phyloP scores from a whole-genome alignment of 2,888 invertebrate genomes.

The Hirtodrosophila trivittata region DNA sequence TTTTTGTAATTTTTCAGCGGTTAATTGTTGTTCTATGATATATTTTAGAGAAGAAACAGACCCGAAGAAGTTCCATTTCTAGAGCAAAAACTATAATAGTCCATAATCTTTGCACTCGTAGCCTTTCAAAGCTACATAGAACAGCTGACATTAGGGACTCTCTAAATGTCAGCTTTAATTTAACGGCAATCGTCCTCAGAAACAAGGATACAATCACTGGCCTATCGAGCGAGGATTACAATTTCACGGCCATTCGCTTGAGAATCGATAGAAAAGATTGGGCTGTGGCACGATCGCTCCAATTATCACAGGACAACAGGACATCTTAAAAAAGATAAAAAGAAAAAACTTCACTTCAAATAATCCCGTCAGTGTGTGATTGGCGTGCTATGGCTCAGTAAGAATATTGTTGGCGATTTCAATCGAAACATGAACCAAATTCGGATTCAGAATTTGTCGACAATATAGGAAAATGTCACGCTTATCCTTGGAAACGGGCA shows the following conservation, averaged over 20 bases:
- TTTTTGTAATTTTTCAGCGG: constrained; percentile 52
- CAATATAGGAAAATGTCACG: constrained; percentile 82
- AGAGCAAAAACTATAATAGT: too few species aligned
- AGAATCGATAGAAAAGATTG: constrained; percentile 11
- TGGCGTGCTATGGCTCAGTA: constrained; percentile 69
- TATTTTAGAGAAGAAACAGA: too few species aligned
- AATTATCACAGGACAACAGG: constrained; percentile 51
- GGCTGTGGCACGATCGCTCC: constrained; percentile 49
- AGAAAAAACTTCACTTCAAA: constrained; percentile 57
- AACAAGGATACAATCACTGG: constrained; percentile 12
- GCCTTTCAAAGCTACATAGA: too few species aligned
- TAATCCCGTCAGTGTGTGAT: constrained; percentile 82
- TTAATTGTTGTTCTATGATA: constrained; percentile 18
- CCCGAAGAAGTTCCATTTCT: too few species aligned
- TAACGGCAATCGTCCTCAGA: constrained; percentile 55
- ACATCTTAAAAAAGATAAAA: constrained; percentile 22
- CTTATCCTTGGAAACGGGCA: constrained; percentile 65
- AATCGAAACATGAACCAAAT: constrained; percentile 62
- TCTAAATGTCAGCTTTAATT: constrained; percentile 51
- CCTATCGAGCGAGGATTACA: constrained; percentile 40
- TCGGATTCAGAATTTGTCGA: constrained; percentile 67
- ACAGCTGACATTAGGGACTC: background rate
- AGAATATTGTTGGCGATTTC: constrained; percentile 47
- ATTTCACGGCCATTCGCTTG: constrained; percentile 68
- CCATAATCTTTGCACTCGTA: too few species aligned